Base-by-base conservation (phyloP, 2,888 invertebrate species). In the Clanis bilineata region DNA sequence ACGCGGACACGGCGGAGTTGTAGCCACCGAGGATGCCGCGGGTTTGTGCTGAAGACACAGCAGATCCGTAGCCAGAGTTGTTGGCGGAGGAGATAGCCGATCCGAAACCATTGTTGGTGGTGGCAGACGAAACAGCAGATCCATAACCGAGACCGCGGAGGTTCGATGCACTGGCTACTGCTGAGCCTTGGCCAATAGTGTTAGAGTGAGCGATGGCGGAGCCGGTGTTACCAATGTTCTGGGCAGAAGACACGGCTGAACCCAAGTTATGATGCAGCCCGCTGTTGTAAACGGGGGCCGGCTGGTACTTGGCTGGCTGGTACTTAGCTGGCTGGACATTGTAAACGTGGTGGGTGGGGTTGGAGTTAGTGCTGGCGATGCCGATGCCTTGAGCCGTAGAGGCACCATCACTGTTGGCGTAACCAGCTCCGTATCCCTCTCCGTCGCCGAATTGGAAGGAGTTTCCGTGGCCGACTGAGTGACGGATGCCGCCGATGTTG, bases 401-500 rank as follows among this genome's bases (percentile, higher is more conserved):
- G 51, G 74, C 73, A 45, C 80, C 81, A 45, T 73, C 71, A 36
- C 72, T 44, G 5, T 72, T 64, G 5, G 79, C 85, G 23, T 77
- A 61, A 38, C 88, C 89, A 2, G 73, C 65, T 38, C 88, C 90
- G 61, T 83, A 88, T 0, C 90, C 89, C 43, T 78, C 68, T 0
- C 77, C 88, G 10, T 82, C 82, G 3, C 88, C 90, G 54, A 74
- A 80, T 58, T 79, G 77, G 80, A 85, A 87, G 38, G 90, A 76
- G n/a, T 79, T 67, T 0, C 90, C 87, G 57, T 86, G 79, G 56
- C 89, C 81, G 22, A 79, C 76, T 7, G 90, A 83, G 61, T 90
- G 88, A 18, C 80, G 79, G 65, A 91, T 82, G 32, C 91, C 91
- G 0, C 85, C 90, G 62, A 91, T 83, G 72, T 88, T 86, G 74